phyloP scores from a whole-genome alignment of 2,113 vertebrate species.

The Thalassoma bifasciatum region DNA sequence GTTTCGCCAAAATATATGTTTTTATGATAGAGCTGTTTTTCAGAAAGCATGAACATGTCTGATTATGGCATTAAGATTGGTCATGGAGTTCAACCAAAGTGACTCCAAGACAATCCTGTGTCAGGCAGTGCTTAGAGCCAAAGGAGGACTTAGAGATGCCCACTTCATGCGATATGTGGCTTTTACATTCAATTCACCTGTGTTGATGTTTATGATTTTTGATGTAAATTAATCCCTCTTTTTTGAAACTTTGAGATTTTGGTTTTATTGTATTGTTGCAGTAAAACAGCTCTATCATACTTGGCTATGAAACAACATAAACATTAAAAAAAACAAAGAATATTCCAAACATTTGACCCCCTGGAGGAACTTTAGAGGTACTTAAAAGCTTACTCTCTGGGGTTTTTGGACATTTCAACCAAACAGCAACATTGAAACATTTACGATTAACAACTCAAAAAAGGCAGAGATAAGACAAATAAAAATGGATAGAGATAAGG shows the following conservation, averaged over 20 bases:
- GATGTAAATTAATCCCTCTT: neutral
- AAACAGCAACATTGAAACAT: conserved; percentile 51
- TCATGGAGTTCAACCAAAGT: conserved; percentile 66
- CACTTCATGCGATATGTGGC: conserved; percentile 79
- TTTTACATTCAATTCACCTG: conserved; percentile 34
- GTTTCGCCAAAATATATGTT: conserved; percentile 33
- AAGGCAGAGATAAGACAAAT: conserved; percentile 71
- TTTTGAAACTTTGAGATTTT: neutral
- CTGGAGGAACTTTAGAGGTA: conserved; percentile 20
- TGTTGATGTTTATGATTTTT: conserved; percentile 17
- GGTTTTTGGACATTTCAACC: conserved; percentile 59
- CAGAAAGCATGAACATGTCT: conserved; percentile 27
- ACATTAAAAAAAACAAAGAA: neutral
- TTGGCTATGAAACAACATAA: conserved; percentile 36
- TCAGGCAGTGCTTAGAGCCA: conserved; percentile 79
- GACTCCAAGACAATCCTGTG: conserved; percentile 75
- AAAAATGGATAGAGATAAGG: conserved; percentile 70
- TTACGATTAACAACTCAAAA: conserved; percentile 42
- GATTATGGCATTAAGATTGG: conserved; percentile 68
- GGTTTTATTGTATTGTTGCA: conserved; percentile 16
- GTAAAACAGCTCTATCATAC: conserved; percentile 81
- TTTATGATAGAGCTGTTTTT: conserved; percentile 78
- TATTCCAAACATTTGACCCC: neutral
- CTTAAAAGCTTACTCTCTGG: conserved; percentile 29
- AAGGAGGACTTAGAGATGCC: conserved; percentile 77